Evolutionary conservation across 2,113 vertebrate species (phyloP), one percentile per base, ranked within the genome.

Genomic region (Rynchops niger): DNA sequence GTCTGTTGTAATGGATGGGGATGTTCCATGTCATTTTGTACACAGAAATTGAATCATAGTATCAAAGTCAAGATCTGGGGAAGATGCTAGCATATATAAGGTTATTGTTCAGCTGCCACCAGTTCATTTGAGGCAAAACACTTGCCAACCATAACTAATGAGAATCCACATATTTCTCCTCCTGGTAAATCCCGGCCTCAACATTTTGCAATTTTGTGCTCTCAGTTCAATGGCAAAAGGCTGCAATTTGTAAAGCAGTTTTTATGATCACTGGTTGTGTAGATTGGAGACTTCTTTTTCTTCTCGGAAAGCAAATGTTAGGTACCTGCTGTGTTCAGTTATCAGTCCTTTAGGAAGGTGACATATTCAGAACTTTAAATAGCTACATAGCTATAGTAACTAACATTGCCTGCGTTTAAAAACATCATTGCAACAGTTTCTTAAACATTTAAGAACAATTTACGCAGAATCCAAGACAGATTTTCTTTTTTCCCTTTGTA

Each of bases 141-240:
- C 26, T 45, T 52, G 36, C 42, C 59, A 77, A 20, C 45, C 26
- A 77, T 47, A 82, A 63, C 16, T 77, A 47, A 34, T 3, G 27
- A 81, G 34, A 56, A 71, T 56, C 36, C 27, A 42, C 15, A 9
- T 26, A 22, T 59, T 7, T 85, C 32, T 70, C 16, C 49, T 72
- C 26, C 21, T 84, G 25, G 11, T 50, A 71, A 61, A 76, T 56
- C 42, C 52, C 56, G 52, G 49, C 52, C 69, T 80, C 36, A 20
- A 9, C 25, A 42, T 42, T 45, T 32, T 43, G 32, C 32, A 55
- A 6, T 8, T 49, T 63, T 61, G 27, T 65, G 9, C 45, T 71
- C 77, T 81, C 74, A 86, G 77, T 83, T 97, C 95, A 94, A 42
- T 67, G n/a, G 72, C 70, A 95, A 97, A 97, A 96, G 52, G 90